phyloP scores from a whole-genome alignment of 1,140 invertebrate species.

The Micrasema minimum region DNA sequence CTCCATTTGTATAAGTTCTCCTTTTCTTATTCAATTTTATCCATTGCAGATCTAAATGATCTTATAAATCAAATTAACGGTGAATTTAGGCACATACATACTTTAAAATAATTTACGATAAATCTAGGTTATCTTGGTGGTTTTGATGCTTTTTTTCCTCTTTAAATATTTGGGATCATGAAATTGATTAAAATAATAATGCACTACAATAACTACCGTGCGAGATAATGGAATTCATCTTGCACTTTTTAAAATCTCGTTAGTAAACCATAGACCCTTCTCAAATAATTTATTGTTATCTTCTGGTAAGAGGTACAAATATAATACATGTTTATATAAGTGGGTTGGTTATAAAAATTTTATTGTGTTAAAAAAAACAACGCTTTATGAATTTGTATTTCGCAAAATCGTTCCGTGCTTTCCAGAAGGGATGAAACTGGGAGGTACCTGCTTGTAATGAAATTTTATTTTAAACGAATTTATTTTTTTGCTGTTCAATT shows the following conservation, averaged over 20 bases:
- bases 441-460: slow-evolving; percentile 23
- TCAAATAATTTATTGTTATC: slow-evolving; percentile 36
- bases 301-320: slow-evolving; percentile 20
- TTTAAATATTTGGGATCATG: no score
- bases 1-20: no score
- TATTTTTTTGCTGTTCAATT: slow-evolving; percentile 27
- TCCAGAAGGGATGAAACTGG: slow-evolving; percentile 6
- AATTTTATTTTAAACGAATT: slow-evolving; percentile 37
- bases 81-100: no score
- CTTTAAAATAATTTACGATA: no score
- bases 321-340: slow-evolving; percentile 38
- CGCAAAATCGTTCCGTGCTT: slow-evolving; percentile 27
- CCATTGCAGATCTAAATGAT: no score
- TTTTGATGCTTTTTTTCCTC: no score
- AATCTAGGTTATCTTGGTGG: no score
- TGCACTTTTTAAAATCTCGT: slow-evolving; percentile 41
- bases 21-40: no score
- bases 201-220: no score
- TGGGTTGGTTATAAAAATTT: slow-evolving; percentile 27
- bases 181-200: no score
- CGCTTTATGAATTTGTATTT: slow-evolving; percentile 30
- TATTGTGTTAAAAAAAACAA: slow-evolving; percentile 12
- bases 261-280: slow-evolving; percentile 38
- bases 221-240: slow-evolving; percentile 12
- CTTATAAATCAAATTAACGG: no score